phyloP scores from a whole-genome alignment of 2,888 invertebrate species.

The Apomyelois bistriatella region DNA sequence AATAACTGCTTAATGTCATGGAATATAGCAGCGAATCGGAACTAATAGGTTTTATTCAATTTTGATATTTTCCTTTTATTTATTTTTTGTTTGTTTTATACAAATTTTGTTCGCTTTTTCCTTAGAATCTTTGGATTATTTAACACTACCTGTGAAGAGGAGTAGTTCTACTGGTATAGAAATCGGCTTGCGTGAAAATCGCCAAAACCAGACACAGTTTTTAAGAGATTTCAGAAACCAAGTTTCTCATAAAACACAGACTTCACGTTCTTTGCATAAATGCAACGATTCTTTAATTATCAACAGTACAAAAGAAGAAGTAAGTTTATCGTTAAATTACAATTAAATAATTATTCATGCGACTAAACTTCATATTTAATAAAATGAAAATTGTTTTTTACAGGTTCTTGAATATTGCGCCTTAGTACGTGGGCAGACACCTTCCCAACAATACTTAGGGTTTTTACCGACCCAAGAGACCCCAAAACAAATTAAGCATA shows the following conservation, averaged over 20 bases:
- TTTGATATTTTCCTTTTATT: constrained; percentile 20
- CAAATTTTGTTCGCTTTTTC: constrained; percentile 38
- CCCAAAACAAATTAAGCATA: constrained; percentile 20
- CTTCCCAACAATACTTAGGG: constrained; percentile 14
- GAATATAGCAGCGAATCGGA: constrained; percentile 47
- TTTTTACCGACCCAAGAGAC: constrained; percentile 9
- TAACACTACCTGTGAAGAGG: constrained; percentile 47
- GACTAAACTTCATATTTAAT: too few relatives aligned
- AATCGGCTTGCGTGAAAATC: not conserved
- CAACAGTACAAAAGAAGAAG: constrained; percentile 37
- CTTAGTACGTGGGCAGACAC: constrained; percentile 27
- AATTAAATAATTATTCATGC: not conserved
- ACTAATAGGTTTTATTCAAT: constrained; percentile 40
- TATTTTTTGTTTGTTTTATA: constrained; percentile 20
- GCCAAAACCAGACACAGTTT: not conserved
- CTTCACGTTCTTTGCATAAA: constrained; percentile 14
- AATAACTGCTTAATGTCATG: constrained; percentile 30
- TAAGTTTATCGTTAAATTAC: constrained; percentile 16
- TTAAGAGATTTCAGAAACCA: constrained; percentile 23
- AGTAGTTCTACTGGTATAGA: constrained; percentile 14
- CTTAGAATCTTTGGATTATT: constrained; percentile 54
- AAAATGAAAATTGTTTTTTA: too few relatives aligned
- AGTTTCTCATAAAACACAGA: constrained; percentile 21
- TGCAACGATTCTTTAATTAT: constrained; percentile 32
- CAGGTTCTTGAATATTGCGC: constrained; percentile 40